Evolutionary conservation across 2,113 vertebrate genomes (phyloP).

Genomic region (Excalfactoria chinensis): DNA sequence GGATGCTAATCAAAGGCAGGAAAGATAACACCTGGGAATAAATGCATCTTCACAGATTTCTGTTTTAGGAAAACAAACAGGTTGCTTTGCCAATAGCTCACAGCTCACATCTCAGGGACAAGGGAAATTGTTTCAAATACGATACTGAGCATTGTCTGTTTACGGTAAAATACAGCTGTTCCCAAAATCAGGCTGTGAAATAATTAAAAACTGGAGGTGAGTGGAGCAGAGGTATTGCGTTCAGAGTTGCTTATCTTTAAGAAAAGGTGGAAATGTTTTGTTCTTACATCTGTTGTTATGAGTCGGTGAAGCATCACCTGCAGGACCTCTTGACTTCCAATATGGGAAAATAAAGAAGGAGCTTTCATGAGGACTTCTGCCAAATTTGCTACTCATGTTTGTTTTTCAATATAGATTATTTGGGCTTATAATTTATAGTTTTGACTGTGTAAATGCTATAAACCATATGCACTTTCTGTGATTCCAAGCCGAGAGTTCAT

Average conservation of each 20-base stretch:
- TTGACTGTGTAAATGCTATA: background rate
- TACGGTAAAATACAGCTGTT: background rate
- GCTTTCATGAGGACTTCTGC: background rate
- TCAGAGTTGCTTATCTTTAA: background rate
- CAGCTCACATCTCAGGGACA: accelerated
- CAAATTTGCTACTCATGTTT: background rate
- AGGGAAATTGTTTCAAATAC: background rate
- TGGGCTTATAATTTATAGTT: background rate
- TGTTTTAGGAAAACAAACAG: background rate
- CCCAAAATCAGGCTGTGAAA: background rate
- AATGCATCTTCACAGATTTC: background rate
- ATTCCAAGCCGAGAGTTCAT: background rate
- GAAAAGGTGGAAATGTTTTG: background rate
- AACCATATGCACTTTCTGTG: background rate
- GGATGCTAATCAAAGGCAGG: background rate
- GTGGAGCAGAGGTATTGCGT: background rate
- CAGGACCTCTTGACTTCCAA: background rate
- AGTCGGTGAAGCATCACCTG: background rate
- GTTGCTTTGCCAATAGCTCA: background rate
- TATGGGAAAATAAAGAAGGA: background rate
- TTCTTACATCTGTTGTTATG: background rate
- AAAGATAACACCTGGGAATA: background rate
- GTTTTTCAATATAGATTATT: background rate
- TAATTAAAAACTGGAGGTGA: background rate
- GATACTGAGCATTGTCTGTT: background rate